Conservation (phyloP, 2,113 vertebrate species). For the Ivindomyrus marchei region DNA sequence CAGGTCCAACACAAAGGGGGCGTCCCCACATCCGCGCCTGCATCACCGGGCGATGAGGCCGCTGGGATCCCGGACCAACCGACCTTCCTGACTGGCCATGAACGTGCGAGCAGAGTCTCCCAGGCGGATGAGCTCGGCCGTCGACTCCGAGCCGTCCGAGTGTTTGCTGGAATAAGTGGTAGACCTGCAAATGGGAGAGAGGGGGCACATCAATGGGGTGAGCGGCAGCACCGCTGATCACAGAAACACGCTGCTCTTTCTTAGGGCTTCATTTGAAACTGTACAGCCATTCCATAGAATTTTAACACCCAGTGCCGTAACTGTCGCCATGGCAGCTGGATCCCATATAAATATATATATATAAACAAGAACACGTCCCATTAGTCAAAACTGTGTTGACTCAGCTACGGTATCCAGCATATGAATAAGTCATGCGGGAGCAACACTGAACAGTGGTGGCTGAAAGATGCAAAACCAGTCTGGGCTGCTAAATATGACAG, state of each 20-base stretch:
- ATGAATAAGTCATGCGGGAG: neutral
- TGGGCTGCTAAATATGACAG: neutral
- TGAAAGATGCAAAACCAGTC: conserved; percentile 10
- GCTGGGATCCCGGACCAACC: neutral
- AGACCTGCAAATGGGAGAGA: conserved; percentile 39
- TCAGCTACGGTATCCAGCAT: neutral
- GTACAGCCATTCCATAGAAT: neutral
- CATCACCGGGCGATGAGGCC: neutral
- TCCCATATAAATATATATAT: too few relatives aligned
- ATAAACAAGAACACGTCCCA: neutral
- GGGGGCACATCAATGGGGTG: neutral
- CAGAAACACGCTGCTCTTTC: neutral
- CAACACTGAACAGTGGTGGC: neutral
- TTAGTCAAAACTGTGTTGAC: neutral
- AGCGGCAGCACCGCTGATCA: neutral
- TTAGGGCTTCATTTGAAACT: neutral
- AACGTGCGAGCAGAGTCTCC: conserved; percentile 78
- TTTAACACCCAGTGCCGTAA: neutral
- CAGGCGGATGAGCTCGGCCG: conserved; percentile 73
- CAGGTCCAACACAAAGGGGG: neutral
- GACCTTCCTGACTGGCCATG: conserved; percentile 67
- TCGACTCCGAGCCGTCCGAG: conserved; percentile 66
- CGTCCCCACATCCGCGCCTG: neutral
- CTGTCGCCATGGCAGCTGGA: neutral
- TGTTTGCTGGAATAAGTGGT: conserved; percentile 45